These are phyloP conservation scores for Cantharis nigra DNA, from an alignment of 2,888 invertebrate species.

Conservation along the genomic window DNA sequence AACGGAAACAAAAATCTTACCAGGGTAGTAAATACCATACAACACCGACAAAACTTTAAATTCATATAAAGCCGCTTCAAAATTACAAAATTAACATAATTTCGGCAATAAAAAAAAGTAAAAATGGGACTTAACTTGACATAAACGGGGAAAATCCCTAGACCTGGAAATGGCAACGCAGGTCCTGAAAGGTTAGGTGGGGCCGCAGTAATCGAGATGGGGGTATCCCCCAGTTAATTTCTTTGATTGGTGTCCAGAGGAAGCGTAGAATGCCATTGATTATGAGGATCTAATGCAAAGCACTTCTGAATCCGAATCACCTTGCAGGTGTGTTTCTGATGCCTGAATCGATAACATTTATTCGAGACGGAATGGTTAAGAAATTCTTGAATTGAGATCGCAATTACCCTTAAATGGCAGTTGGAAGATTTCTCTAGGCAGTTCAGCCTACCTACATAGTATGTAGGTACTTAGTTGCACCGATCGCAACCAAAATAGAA, in stretches of 20 bases:
- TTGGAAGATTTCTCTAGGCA: constrained; percentile 6
- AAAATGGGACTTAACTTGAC: too few species aligned
- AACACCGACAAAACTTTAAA: too few species aligned
- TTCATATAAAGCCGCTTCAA: too few species aligned
- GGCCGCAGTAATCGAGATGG: not conserved
- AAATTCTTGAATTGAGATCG: not conserved
- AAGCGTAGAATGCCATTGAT: too few species aligned
- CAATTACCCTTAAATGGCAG: constrained; percentile 19
- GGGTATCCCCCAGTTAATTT: not conserved
- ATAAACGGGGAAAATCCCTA: too few species aligned
- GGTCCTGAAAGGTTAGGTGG: too few species aligned
- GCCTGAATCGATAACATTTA: not conserved
- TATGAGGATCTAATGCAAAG: not conserved
- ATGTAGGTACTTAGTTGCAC: not conserved
- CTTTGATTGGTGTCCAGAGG: not conserved
- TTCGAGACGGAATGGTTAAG: not conserved
- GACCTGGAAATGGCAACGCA: too few species aligned
- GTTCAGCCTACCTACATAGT: not conserved
- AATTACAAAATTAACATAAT: too few species aligned
- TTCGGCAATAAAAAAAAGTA: too few species aligned
- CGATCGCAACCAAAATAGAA: not conserved
- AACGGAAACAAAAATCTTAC: too few species aligned
- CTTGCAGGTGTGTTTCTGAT: not conserved
- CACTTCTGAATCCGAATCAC: not conserved
- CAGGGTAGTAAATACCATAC: too few species aligned